phyloP scores from a whole-genome alignment of 2,888 invertebrate species.

The Eupsilia transversa region DNA sequence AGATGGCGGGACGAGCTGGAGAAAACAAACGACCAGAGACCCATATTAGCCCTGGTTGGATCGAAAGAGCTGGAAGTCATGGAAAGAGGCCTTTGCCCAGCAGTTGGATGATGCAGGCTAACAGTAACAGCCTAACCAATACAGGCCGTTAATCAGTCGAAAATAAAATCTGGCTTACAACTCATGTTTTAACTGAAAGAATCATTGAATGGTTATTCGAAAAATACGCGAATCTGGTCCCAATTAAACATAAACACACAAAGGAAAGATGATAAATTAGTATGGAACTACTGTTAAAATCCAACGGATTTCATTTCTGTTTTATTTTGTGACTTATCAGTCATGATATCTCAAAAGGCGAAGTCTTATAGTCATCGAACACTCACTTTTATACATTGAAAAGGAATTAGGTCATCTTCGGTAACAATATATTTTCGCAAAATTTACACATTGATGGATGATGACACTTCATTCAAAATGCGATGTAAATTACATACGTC shows the following conservation, averaged over 20 bases:
- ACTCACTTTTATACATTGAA: background rate
- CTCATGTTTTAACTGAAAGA: conserved; percentile 2
- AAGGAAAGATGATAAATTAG: background rate
- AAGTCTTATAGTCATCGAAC: background rate
- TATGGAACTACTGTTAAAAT: background rate
- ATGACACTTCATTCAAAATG: conserved; percentile 59
- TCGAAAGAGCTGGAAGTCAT: background rate
- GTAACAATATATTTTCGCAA: conserved; percentile 40
- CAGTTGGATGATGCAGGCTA: background rate
- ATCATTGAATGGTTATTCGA: conserved; percentile 1
- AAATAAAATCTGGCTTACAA: background rate
- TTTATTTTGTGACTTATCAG: background rate
- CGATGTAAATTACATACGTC: conserved; percentile 58
- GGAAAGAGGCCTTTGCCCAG: background rate
- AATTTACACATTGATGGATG: conserved; percentile 59
- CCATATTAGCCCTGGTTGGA: background rate
- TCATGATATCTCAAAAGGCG: background rate
- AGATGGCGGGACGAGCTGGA: background rate
- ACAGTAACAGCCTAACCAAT: background rate
- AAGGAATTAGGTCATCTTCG: conserved; percentile 35
- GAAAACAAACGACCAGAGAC: background rate
- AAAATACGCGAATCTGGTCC: background rate
- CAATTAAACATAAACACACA: background rate
- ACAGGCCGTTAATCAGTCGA: background rate
- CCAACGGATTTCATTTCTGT: background rate